A percentile compares a stretch with the other conserved stretches of the same genome.
Evolutionary conservation across 2,797 vertebrate species (phyloP).

Genomic region (Xenops minutus): DNA sequence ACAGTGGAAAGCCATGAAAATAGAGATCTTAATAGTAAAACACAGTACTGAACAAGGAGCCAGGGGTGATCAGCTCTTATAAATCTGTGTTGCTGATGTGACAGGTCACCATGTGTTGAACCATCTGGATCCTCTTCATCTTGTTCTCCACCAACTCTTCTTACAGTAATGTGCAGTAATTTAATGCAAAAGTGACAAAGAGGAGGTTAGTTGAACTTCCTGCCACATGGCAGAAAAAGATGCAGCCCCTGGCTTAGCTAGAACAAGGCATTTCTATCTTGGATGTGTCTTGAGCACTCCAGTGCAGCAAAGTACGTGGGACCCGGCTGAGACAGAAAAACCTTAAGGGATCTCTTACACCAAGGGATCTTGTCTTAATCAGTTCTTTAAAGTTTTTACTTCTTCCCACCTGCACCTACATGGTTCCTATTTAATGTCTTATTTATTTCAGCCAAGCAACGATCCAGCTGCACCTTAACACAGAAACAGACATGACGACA

Average conservation of each 20-base stretch:
- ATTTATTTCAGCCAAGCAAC: neutral
- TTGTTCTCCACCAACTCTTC: neutral
- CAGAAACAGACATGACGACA: neutral
- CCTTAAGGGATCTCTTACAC: neutral
- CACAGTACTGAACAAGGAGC: neutral
- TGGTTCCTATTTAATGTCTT: neutral
- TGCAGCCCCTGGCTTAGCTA: neutral
- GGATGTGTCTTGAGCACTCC: neutral
- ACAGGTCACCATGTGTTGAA: slow-evolving; percentile 54
- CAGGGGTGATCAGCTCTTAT: slow-evolving; percentile 19
- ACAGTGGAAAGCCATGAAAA: neutral
- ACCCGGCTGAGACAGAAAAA: neutral
- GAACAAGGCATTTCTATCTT: neutral
- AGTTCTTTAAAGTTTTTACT: neutral
- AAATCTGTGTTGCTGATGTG: slow-evolving; percentile 38
- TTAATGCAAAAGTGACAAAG: slow-evolving; percentile 1
- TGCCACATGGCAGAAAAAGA: neutral
- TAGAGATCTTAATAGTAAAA: slow-evolving; percentile 16
- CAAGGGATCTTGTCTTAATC: neutral
- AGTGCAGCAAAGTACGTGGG: neutral
- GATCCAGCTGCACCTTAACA: neutral
- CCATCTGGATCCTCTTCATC: slow-evolving; percentile 54
- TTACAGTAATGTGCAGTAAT: neutral
- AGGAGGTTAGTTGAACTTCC: neutral
- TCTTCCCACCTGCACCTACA: neutral